These are phyloP conservation scores for Lepidochitona cinerea DNA, from an alignment of 2,888 invertebrate species.

Conservation along the genomic window DNA sequence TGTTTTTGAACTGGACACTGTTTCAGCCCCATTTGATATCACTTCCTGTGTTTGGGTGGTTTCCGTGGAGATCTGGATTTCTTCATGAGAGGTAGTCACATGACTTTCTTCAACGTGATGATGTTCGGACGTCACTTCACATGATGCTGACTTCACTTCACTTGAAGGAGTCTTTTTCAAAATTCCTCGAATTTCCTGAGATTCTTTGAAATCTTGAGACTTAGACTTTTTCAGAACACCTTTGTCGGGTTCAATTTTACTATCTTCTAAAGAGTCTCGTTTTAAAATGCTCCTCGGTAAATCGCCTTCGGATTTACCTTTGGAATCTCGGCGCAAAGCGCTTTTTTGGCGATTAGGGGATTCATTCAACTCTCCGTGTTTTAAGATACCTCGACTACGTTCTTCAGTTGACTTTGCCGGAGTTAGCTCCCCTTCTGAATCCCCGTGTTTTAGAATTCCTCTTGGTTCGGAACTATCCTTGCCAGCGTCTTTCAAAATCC, in stretches of 20 bases:
- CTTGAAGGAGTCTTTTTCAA: slow-evolving; percentile 38
- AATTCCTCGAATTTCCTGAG: slow-evolving; percentile 30
- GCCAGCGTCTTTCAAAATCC: slow-evolving; percentile 43
- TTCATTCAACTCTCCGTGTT: background rate
- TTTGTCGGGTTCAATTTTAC: slow-evolving; percentile 35
- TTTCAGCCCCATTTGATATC: background rate
- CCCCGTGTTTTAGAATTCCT: slow-evolving; percentile 40
- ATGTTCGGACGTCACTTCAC: background rate
- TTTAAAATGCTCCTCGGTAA: slow-evolving; percentile 20
- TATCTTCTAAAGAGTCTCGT: slow-evolving; percentile 5
- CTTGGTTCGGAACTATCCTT: slow-evolving; percentile 34
- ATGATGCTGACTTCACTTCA: background rate
- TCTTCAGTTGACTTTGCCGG: background rate
- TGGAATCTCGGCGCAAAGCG: background rate
- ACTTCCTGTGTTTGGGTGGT: background rate
- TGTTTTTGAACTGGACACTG: background rate
- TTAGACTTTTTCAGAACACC: slow-evolving; percentile 21
- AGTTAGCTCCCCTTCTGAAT: slow-evolving; percentile 8
- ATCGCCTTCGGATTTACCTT: background rate
- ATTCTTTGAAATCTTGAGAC: background rate
- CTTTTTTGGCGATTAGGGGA: background rate
- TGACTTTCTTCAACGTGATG: background rate
- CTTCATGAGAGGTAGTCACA: background rate
- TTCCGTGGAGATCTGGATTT: background rate
- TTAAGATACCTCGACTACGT: background rate